A percentile compares a stretch with the other conserved stretches of the same genome.
These are phyloP conservation scores for Raja brachyura DNA, from an alignment of 2,113 vertebrate species.

Conservation along the genomic window DNA sequence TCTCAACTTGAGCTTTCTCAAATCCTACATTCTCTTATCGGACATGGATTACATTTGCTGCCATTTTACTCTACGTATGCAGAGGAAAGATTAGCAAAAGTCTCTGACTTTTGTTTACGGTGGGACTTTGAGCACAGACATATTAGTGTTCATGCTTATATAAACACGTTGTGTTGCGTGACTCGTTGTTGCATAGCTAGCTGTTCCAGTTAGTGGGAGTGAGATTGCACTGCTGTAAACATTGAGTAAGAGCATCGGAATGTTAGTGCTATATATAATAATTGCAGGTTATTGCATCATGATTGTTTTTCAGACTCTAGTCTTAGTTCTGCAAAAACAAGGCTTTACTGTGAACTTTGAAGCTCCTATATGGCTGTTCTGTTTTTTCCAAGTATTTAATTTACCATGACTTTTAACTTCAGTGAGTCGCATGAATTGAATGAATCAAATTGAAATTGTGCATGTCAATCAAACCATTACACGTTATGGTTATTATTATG, in stretches of 20 bases:
- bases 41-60: no score
- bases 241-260: constrained; percentile 83
- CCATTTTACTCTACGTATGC: not conserved
- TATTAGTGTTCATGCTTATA: not conserved
- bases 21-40: not conserved
- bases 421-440: not conserved
- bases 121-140: not conserved
- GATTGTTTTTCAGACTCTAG: constrained; percentile 54
- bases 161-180: constrained; percentile 58
- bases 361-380: constrained; percentile 41
- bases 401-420: not conserved
- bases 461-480: not conserved
- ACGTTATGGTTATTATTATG: not conserved
- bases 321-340: constrained; percentile 44
- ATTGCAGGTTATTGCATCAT: constrained; percentile 79
- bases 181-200: constrained; percentile 72
- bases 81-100: not conserved
- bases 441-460: not conserved
- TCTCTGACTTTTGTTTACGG: not conserved
- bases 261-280: constrained; percentile 87
- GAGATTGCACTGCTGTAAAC: constrained; percentile 63
- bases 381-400: constrained; percentile 39
- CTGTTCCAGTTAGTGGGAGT: constrained; percentile 73
- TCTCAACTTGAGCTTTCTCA: not conserved
- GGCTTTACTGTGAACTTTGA: constrained; percentile 42